Percentiles rank a stretch among this genome's conserved stretches.
Evolutionary conservation across 2,888 invertebrate genomes (phyloP).

Genomic region (Leptinotarsa juncta): DNA sequence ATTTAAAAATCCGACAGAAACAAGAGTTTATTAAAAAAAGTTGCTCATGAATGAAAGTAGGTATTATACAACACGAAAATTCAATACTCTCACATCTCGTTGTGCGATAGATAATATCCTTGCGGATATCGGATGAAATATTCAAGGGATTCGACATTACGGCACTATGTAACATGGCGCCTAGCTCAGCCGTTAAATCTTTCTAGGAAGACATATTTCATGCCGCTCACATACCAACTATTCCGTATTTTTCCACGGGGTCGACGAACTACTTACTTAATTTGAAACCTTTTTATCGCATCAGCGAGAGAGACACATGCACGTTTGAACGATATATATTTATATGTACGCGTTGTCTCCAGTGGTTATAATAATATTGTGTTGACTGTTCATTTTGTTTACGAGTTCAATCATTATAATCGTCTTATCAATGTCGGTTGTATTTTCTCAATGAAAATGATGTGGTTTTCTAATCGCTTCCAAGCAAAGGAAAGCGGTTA

Average conservation of each 20-base stretch:
- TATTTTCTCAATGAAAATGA: constrained; percentile 1
- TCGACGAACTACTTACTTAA: constrained; percentile 40
- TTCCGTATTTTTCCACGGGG: constrained; percentile 38
- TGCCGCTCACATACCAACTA: constrained; percentile 30
- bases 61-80: too few species aligned
- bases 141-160: background rate
- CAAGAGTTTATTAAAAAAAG: too few species aligned
- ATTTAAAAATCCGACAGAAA: too few species aligned
- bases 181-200: constrained; percentile 16
- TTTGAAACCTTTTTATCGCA: constrained; percentile 41
- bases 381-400: constrained; percentile 3
- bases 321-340: too few species aligned
- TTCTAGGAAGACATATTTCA: constrained; percentile 20
- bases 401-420: background rate
- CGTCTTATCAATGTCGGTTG: constrained; percentile 10
- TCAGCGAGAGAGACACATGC: background rate
- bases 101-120: too few species aligned
- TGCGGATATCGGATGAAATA: constrained; percentile 2
- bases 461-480: background rate
- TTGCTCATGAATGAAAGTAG: too few species aligned
- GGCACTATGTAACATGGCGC: constrained; percentile 20
- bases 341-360: background rate
- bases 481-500: background rate
- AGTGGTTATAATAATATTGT: constrained; percentile 1
- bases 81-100: too few species aligned